These are phyloP conservation scores for Drosophila pseudotalamancana DNA, from an alignment of 2,888 invertebrate genomes.

Conservation along the genomic window DNA sequence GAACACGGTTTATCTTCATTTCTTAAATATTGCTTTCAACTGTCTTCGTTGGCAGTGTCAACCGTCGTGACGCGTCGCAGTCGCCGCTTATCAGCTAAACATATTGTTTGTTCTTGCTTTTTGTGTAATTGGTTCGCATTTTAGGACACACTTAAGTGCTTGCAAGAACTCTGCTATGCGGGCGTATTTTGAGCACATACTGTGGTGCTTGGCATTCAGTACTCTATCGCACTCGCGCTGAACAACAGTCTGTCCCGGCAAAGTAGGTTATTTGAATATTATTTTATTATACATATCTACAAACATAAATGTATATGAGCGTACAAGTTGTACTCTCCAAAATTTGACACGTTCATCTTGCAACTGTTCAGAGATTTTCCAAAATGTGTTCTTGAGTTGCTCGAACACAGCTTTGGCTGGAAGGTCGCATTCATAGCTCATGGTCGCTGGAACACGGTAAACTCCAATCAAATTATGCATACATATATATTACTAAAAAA, in stretches of 20 bases:
- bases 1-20: slow-evolving; percentile 27
- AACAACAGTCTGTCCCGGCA: neutral
- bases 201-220: slow-evolving; percentile 11
- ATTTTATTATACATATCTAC: no score
- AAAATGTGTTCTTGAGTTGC: slow-evolving; percentile 1
- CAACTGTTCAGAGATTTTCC: neutral
- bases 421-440: neutral
- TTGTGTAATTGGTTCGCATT: slow-evolving; percentile 21
- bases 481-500: neutral
- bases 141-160: neutral
- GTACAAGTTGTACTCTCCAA: no score
- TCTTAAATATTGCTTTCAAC: neutral
- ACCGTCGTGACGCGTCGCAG: neutral
- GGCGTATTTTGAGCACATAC: neutral
- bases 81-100: slow-evolving; percentile 41
- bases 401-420: neutral
- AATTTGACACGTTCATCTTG: no score
- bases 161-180: neutral
- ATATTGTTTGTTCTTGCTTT: slow-evolving; percentile 44
- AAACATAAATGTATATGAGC: no score
- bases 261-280: neutral
- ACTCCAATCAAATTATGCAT: neutral
- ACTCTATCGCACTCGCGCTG: neutral
- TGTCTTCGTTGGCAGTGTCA: slow-evolving; percentile 22
- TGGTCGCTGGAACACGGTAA: slow-evolving; percentile 1